Conservation (phyloP, 2,113 vertebrate genomes). For the Thinocorus orbignyianus region DNA sequence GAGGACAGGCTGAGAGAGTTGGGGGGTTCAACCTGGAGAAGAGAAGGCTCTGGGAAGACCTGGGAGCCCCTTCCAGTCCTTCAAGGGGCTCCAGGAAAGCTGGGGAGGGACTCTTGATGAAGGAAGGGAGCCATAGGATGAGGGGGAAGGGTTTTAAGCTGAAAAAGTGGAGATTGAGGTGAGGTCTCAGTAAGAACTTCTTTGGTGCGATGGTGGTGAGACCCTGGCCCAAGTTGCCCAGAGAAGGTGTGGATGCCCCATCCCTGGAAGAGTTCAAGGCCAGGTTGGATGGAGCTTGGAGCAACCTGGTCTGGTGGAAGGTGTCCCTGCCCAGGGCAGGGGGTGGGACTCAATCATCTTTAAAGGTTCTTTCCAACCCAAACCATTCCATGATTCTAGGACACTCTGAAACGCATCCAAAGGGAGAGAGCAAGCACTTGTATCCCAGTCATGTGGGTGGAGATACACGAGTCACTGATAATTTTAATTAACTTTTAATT, state of each 20-base stretch:
- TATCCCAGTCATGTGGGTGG: neutral
- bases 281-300: neutral
- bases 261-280: neutral
- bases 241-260: neutral
- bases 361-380: neutral
- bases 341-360: neutral
- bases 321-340: no score
- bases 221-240: no score
- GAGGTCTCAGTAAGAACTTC: no score
- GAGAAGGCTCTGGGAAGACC: neutral
- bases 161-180: neutral
- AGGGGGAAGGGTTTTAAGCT: neutral
- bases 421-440: fast-evolving
- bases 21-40: neutral
- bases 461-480: neutral
- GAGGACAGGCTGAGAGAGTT: neutral
- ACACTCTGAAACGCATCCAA: fast-evolving
- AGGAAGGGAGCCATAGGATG: neutral
- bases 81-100: neutral
- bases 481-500: neutral
- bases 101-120: neutral
- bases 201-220: no score
- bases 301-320: neutral
- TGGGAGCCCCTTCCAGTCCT: neutral
- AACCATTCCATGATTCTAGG: neutral